Conservation (phyloP, 2,797 vertebrate genomes). For the Ctenopoma kingsleyae region DNA sequence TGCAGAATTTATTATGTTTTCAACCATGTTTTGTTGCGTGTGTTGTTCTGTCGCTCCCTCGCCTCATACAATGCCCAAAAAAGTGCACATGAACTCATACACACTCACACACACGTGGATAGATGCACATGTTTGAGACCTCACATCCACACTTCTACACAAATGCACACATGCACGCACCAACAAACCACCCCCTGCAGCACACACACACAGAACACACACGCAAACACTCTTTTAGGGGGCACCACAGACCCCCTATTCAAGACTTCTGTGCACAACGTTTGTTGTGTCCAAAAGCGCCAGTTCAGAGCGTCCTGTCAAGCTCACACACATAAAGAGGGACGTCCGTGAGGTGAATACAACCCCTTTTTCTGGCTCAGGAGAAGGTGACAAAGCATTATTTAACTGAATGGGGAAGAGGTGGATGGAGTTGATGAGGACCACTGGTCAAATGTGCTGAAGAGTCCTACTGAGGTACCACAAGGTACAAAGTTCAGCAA, state of each 20-base stretch:
- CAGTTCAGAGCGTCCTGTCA: slow-evolving; percentile 74
- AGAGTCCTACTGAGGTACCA: slow-evolving; percentile 13
- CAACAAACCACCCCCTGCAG: slow-evolving; percentile 54
- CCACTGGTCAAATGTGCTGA: slow-evolving; percentile 33
- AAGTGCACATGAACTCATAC: background rate
- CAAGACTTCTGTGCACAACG: slow-evolving; percentile 55
- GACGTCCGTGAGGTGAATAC: slow-evolving; percentile 78
- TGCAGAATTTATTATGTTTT: background rate
- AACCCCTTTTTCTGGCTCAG: slow-evolving; percentile 40
- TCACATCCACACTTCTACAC: slow-evolving; percentile 40
- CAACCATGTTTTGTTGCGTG: background rate
- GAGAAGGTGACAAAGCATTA: slow-evolving; percentile 70
- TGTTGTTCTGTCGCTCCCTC: background rate
- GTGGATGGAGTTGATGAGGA: slow-evolving; percentile 31
- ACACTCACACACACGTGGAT: background rate
- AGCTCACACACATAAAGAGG: slow-evolving; percentile 61
- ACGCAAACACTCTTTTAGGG: slow-evolving; percentile 60
- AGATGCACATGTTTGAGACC: slow-evolving; percentile 42
- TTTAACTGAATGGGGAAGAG: slow-evolving; percentile 51
- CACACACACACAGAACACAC: slow-evolving; percentile 33
- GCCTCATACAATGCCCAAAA: background rate
- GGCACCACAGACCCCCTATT: slow-evolving; percentile 74
- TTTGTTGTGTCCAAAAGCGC: slow-evolving; percentile 72
- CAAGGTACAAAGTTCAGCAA: slow-evolving; percentile 9
- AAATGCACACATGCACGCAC: slow-evolving; percentile 33